A percentile compares a stretch with the other conserved stretches of the same genome.
Evolutionary conservation across 2,888 invertebrate genomes (phyloP).

Genomic region (Furcula furcula): DNA sequence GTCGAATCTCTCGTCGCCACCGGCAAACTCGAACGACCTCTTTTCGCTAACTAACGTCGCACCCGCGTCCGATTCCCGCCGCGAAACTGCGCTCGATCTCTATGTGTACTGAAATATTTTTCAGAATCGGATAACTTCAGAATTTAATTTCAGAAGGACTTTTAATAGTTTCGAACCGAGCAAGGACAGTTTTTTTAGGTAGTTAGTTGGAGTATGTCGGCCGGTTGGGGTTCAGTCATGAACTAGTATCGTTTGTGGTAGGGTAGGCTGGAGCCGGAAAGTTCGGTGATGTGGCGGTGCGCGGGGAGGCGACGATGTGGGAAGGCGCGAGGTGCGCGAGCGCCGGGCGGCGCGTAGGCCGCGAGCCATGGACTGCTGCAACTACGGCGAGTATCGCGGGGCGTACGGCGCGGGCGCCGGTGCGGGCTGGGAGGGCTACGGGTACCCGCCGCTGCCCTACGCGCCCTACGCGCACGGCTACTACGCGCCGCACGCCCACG

Average conservation of each 20-base stretch:
- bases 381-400: conserved; percentile 75
- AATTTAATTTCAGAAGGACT: conserved; percentile 15
- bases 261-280: conserved; percentile 37
- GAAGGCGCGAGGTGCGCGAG: conserved; percentile 43
- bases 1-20: conserved; percentile 62
- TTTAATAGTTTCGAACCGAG: conserved; percentile 14
- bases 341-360: conserved; percentile 60
- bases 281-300: conserved; percentile 53
- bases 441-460: conserved; percentile 51
- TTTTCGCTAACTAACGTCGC: conserved; percentile 78
- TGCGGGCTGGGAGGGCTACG: conserved; percentile 58
- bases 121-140: conserved; percentile 16
- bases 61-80: conserved; percentile 70
- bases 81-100: conserved; percentile 71
- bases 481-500: conserved; percentile 68
- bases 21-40: conserved; percentile 80
- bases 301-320: conserved; percentile 51
- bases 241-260: conserved; percentile 19
- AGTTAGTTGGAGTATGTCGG: conserved; percentile 1
- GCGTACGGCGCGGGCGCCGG: conserved; percentile 51
- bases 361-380: conserved; percentile 75
- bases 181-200: conserved; percentile 6
- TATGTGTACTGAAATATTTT: conserved; percentile 34
- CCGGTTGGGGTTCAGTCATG: conserved; percentile 18
- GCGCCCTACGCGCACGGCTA: conserved; percentile 51